Base-by-base conservation (phyloP, 2,888 invertebrate species). In the Leucophora obtusa region DNA sequence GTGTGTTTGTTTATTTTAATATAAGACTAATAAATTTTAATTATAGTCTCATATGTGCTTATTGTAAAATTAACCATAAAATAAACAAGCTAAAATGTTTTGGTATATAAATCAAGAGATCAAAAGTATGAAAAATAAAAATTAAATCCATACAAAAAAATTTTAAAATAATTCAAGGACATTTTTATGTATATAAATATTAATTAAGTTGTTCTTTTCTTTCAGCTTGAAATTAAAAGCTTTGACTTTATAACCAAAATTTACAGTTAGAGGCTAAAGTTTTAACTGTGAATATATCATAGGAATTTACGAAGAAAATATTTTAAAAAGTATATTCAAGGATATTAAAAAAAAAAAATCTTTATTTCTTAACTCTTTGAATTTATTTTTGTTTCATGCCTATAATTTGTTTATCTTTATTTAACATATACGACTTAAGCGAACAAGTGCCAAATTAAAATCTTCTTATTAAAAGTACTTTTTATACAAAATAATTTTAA, bases 21-120 rank as follows among this genome's bases (percentile, higher is more conserved):
- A 9, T 14, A 35, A 2, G 10, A 54, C 43, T 73, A 65, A 65
- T 65, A 73, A 70, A 70, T 79, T 79, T 68, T 75, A 79, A 71
- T 75, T 68, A 75, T 38, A 38, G 38, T 28, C 51, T 75, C 71
- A 75, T 75, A 28, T 79, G 79, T 71, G 35, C 63, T 74, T 74
- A 70, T 69, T 62, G 74, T 28, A 51, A 75, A 79, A 62, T 62
- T 68, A 62, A 66, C 66, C 79, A 71, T 58, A 54, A 75, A 69
- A 63, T 53, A 78, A 78, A 72, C 56, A 71, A 66, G 24, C 24
- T 54, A 11, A 24, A 21, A 54, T 54, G n/a, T 24, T 18, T 18
- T 24, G n/a, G 14, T 54, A 8, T 14, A 60, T 62, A 68, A 65
- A 51, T 73, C 18, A 63, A 35, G 15, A 66, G 51, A 56, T 54